phyloP scores from a whole-genome alignment of 2,113 vertebrate species.

The Melanerpes aurifrons region DNA sequence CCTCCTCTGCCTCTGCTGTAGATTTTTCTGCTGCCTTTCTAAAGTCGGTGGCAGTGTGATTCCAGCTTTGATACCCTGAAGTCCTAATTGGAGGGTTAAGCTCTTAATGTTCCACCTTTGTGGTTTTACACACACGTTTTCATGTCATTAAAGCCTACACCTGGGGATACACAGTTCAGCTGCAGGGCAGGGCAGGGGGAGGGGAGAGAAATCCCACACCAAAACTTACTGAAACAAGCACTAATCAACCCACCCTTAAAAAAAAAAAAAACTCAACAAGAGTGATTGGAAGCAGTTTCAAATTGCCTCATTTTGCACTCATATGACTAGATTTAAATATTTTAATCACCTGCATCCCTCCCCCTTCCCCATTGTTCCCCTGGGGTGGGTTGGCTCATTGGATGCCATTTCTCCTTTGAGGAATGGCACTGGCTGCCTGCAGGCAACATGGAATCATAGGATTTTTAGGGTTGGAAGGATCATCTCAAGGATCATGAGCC shows the following conservation, averaged over 20 bases:
- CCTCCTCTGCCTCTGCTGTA: background rate
- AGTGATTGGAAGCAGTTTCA: background rate
- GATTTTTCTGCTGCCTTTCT: background rate
- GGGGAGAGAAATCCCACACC: background rate
- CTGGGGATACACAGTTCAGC: background rate
- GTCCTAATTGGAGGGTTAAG: background rate
- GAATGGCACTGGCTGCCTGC: background rate
- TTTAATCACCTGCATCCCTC: background rate
- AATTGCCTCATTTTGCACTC: background rate
- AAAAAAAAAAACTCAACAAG: background rate
- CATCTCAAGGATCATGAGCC: no score
- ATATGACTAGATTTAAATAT: background rate
- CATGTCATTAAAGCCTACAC: background rate
- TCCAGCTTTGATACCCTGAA: conserved; percentile 15
- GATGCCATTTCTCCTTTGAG: conserved; percentile 27
- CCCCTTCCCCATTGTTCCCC: conserved; percentile 1
- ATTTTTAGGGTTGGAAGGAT: no score
- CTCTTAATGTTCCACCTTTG: background rate
- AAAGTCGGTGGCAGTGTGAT: background rate
- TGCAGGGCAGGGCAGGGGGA: background rate
- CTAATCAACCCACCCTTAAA: background rate
- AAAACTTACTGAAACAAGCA: background rate
- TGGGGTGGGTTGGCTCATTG: background rate
- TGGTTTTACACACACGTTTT: background rate
- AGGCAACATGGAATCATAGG: background rate